Conservation (phyloP, 2,113 vertebrate genomes). For the Panurus biarmicus region DNA sequence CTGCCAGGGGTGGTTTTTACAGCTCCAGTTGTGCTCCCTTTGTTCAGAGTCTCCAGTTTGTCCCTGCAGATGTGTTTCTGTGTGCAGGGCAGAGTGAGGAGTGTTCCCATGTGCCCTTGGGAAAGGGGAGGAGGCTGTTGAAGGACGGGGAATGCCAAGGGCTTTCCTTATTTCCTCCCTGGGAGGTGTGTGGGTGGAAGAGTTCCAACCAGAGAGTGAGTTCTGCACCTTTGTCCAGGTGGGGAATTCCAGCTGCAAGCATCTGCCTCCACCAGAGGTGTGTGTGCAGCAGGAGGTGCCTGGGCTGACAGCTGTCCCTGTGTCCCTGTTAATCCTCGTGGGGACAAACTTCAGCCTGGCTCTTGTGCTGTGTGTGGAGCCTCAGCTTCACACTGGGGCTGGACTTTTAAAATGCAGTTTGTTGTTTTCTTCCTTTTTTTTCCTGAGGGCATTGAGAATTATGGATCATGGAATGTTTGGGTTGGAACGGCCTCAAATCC, state of each 20-base stretch:
- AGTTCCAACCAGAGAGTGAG: not conserved
- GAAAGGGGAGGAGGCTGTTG: not conserved
- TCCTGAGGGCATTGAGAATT: not conserved
- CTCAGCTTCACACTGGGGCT: not conserved
- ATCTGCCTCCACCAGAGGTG: not conserved
- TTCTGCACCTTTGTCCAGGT: not conserved
- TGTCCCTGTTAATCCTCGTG: not conserved
- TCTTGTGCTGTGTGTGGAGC: not conserved
- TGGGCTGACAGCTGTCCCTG: not conserved
- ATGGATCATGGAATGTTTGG: not conserved
- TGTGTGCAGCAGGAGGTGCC: not conserved
- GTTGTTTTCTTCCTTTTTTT: not conserved
- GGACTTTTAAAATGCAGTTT: not conserved
- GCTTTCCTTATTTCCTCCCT: not conserved
- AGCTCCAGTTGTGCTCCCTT: not conserved
- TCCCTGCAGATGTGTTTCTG: not conserved
- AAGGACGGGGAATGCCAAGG: not conserved
- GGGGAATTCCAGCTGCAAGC: not conserved
- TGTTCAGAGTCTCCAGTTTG: not conserved
- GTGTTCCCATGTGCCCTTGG: not conserved
- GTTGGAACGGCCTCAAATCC: accelerated
- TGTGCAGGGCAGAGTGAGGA: not conserved
- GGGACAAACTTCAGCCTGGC: not conserved
- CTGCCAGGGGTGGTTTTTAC: not conserved
- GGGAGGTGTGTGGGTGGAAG: not conserved